A percentile compares a stretch with the other conserved stretches of the same genome.
Evolutionary conservation across 2,888 invertebrate species (phyloP).

Genomic region (Dryomyza anilis): DNA sequence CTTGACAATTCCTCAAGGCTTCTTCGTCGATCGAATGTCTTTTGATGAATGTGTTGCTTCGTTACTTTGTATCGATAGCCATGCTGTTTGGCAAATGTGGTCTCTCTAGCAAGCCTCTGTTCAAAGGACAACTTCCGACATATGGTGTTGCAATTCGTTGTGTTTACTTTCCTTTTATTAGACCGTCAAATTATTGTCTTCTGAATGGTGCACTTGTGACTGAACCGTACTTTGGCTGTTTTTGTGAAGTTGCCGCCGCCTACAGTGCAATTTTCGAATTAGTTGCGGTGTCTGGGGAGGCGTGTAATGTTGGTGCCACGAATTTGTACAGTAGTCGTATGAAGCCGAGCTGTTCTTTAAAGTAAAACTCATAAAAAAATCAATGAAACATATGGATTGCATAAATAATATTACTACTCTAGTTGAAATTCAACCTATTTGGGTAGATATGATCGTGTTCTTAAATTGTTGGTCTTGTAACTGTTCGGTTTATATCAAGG

Average conservation of each 20-base stretch:
- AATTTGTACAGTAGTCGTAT: no score
- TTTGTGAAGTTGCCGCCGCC: not conserved
- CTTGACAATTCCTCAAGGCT: not conserved
- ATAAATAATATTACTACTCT: no score
- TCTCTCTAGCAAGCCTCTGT: not conserved
- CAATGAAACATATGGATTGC: no score
- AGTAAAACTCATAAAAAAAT: no score
- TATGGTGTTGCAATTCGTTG: constrained; percentile 2
- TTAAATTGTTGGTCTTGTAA: no score
- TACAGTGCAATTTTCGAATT: constrained; percentile 30
- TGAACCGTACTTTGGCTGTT: not conserved
- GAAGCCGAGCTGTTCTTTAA: no score
- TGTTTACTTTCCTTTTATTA: not conserved
- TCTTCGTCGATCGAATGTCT: not conserved
- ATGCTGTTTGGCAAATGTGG: not conserved
- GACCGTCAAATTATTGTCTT: not conserved
- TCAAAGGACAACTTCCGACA: constrained; percentile 13
- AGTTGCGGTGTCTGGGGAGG: constrained; percentile 31
- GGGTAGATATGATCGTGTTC: no score
- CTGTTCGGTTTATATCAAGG: no score
- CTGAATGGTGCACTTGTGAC: not conserved
- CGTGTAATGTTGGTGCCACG: constrained; percentile 30
- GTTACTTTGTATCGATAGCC: not conserved
- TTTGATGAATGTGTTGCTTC: not conserved
- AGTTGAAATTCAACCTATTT: no score